Evolutionary conservation across 2,113 vertebrate genomes (phyloP).

Genomic region (Dryoscopus gambensis): DNA sequence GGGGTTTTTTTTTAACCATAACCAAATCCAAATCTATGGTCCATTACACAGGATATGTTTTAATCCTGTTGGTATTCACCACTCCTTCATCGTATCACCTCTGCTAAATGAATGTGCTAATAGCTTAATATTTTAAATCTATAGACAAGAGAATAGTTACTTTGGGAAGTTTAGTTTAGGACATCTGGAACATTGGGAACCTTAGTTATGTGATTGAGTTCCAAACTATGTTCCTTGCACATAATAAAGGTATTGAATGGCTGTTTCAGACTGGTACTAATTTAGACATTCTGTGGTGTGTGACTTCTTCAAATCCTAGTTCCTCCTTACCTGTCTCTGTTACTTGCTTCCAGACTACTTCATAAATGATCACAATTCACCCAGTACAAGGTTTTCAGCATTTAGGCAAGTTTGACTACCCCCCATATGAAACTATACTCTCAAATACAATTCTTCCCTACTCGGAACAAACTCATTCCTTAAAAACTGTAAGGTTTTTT

Average conservation of each 20-base stretch:
- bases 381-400: neutral
- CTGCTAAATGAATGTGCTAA: neutral
- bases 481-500: neutral
- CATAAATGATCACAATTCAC: neutral
- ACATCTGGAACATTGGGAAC: neutral
- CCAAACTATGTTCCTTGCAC: neutral
- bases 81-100: neutral
- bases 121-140: neutral
- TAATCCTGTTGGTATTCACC: neutral
- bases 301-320: neutral
- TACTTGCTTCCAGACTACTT: neutral
- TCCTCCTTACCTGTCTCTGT: neutral
- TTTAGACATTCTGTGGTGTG: neutral
- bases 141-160: neutral
- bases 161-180: neutral
- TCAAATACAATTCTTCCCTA: neutral
- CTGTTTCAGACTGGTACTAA: neutral
- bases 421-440: neutral
- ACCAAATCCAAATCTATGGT: neutral
- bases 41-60: neutral
- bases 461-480: neutral
- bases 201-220: neutral
- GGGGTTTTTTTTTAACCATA: neutral
- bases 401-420: neutral
- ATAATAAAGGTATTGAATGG: neutral